A percentile compares a stretch with the other conserved stretches of the same genome.
phyloP scores from a whole-genome alignment of 1,140 invertebrate genomes.

The Acromyrmex charruanus region DNA sequence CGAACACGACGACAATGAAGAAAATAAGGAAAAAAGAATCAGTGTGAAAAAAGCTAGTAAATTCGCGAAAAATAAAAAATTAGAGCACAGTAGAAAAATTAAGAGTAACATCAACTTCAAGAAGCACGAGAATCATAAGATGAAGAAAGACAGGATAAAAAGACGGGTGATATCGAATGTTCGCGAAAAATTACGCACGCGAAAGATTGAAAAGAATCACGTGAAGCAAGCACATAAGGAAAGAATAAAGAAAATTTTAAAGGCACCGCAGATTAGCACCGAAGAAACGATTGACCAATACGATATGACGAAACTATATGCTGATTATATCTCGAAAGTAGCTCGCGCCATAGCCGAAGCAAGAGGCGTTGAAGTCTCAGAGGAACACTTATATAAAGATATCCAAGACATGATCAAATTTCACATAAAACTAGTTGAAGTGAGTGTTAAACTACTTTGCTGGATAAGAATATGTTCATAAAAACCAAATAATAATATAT shows the following conservation, averaged over 20 bases:
- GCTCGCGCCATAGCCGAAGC: slow-evolving; percentile 24
- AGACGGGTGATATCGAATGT: neutral
- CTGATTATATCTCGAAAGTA: slow-evolving; percentile 27
- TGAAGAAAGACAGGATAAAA: neutral
- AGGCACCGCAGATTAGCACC: neutral
- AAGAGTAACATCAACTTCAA: neutral
- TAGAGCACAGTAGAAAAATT: neutral
- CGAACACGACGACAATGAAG: too few relatives aligned
- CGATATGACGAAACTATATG: neutral
- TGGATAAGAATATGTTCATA: neutral
- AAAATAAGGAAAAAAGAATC: neutral
- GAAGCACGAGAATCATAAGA: neutral
- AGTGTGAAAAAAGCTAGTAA: neutral
- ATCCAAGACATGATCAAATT: slow-evolving; percentile 54
- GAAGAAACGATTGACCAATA: neutral
- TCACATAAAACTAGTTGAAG: slow-evolving; percentile 23
- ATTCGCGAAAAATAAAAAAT: slow-evolving; percentile 3
- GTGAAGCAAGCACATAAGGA: neutral
- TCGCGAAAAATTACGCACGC: neutral
- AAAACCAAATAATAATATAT: neutral
- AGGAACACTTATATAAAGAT: slow-evolving; percentile 26
- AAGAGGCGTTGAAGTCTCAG: slow-evolving; percentile 26
- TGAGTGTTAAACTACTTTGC: neutral
- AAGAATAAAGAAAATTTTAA: neutral
- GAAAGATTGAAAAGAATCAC: neutral